Conservation (phyloP, 1,140 invertebrate genomes). For the Drosophila sp. region DNA sequence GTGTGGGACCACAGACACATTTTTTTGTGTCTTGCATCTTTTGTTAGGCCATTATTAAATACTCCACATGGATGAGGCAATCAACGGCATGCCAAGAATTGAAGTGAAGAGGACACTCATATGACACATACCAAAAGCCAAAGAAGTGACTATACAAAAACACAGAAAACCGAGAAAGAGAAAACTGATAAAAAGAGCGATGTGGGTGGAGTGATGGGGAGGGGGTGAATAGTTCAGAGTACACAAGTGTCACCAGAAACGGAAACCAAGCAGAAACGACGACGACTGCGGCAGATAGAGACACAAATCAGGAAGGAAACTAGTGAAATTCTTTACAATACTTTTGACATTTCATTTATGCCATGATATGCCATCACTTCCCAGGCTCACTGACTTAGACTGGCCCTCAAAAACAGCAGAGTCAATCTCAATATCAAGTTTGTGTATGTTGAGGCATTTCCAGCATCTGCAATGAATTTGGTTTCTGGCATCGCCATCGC, state of each 20-base stretch:
- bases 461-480: constrained; percentile 55
- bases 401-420: constrained; percentile 1
- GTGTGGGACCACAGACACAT: neutral
- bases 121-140: constrained; percentile 3
- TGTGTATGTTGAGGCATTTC: constrained; percentile 17
- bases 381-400: constrained; percentile 1
- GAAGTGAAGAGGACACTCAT: constrained; percentile 7
- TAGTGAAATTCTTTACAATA: constrained; percentile 54
- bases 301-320: constrained; percentile 53
- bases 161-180: neutral
- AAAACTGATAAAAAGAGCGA: neutral
- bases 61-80: constrained; percentile 8
- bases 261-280: neutral
- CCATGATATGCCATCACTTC: constrained; percentile 3
- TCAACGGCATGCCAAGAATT: constrained; percentile 9
- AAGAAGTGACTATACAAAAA: neutral
- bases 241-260: constrained; percentile 3
- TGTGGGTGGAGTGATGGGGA: neutral
- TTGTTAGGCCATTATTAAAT: constrained; percentile 8
- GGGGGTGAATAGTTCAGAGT: neutral
- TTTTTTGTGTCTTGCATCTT: neutral
- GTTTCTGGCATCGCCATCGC: constrained; percentile 31
- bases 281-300: neutral
- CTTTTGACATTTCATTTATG: constrained; percentile 59
- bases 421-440: constrained; percentile 6